Base-by-base conservation (phyloP, 2,797 vertebrate genomes). In the Phalanger gymnotis region DNA sequence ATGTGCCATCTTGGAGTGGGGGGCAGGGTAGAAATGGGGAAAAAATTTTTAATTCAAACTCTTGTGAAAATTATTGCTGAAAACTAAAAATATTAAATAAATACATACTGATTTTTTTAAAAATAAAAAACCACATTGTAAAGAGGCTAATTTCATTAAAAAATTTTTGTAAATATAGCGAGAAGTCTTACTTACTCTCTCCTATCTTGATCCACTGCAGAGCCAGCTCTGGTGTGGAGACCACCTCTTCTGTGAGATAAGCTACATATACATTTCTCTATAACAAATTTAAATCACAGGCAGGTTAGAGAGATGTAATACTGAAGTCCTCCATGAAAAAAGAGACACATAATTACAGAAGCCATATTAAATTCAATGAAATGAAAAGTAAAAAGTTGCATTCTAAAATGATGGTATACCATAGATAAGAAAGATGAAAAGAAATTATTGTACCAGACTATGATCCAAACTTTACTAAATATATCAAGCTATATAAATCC, bases 201-300 rank as follows among this genome's bases (percentile, higher is more conserved):
- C 99, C 99, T 98, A 99, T 99, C 47, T 98, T 98, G 94, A 99
- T 99, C 99, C 99, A 99, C 90, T 99, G 98, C 97, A 99, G 98
- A 34, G 99, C 99, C 98, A 99, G 99, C n/a, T 99, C 98, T 34
- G 99, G 98, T 94, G 98, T 98, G 31, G 99, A 99, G 25, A 99
- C 99, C 91, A 99, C 98, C 94, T 99, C 99, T 97, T 99, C 99
- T 0, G 99, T 99, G 96, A 99, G 98, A 97, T 99, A 99, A 54
- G 99, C 99, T 55, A 99, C 99, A 34, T 99, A 99, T 0, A 99
- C 99, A 91, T 98, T 99, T 98, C 99, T 99, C 99, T 99, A 94
- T 13, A 98, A 89, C 30, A 96, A 56, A 87, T 92, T 97, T 93
- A 54, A 25, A 97, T 95, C 66, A 92, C 3, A 22, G 52, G 81